Evolutionary conservation across 2,797 vertebrate species (phyloP), one percentile per base, ranked within the genome.

Genomic region (Xenentodon cancila): DNA sequence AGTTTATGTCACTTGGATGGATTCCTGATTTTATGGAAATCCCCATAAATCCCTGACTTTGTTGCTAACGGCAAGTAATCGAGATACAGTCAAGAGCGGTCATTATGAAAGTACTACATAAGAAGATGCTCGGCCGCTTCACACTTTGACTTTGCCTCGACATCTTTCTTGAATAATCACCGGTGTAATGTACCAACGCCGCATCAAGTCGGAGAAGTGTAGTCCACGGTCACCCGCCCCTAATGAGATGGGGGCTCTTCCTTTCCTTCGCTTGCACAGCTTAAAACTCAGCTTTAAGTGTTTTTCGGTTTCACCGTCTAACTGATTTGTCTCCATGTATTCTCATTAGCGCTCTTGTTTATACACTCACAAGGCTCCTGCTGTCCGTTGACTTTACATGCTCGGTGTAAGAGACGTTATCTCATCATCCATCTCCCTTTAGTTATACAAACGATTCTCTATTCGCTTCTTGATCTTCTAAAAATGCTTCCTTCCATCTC

Each of bases 401-500:
- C 34, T 58, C 45, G 53, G 64, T 27, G 25, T 47, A 27, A 69
- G 45, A 68, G 66, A 53, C 61, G 68, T 51, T 15, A 62, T 61
- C 60, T n/a, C 57, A 49, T 76, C 72, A 73, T 83, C 59, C 53
- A 8, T 79, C 63, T 82, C 46, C 53, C 68, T 72, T 80, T 69
- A 77, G 67, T 73, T 72, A 27, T 71, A 83, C 83, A 84, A 82
- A 80, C 76, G 44, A 59, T 64, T 64, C 40, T 69, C 75, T 50
- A 77, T 68, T 62, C 65, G 77, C 27, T 27, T 60, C 56, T 66
- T 49, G 20, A 7, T 40, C 60, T 37, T 40, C 79, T 83, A 68
- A 74, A 85, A 86, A 86, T 71, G 72, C 68, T 74, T 80, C 59
- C 21, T 69, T 82, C 65, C 65, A 61, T 71, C 70, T 75, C 81